phyloP scores from a whole-genome alignment of 2,888 invertebrate species.

The Phengaris alcon region DNA sequence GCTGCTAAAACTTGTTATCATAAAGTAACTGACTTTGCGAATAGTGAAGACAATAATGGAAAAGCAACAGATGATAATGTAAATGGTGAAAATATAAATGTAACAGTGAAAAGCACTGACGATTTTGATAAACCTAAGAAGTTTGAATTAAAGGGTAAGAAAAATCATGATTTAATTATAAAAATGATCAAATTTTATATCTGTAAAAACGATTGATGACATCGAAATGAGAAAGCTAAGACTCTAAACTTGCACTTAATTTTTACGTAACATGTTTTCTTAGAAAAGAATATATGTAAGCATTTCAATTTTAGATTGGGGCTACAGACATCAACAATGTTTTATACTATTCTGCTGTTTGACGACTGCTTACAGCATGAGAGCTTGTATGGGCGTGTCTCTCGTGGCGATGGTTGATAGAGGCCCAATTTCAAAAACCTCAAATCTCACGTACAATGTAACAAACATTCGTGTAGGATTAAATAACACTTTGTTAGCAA shows the following conservation, averaged over 20 bases:
- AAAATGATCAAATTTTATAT: no score
- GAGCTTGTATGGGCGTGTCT: slow-evolving; percentile 82
- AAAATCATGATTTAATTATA: background rate
- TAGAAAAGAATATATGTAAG: background rate
- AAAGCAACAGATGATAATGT: background rate
- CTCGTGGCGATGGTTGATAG: slow-evolving; percentile 80
- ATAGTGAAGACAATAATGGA: background rate
- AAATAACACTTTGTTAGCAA: background rate
- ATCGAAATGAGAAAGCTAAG: no score
- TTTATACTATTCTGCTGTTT: slow-evolving; percentile 78
- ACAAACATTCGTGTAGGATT: background rate
- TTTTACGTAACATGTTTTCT: background rate
- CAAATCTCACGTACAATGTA: background rate
- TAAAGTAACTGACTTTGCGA: background rate
- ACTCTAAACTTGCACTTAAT: background rate
- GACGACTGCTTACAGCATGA: slow-evolving; percentile 80
- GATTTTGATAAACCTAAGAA: background rate
- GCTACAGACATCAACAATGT: slow-evolving; percentile 79
- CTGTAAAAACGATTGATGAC: no score
- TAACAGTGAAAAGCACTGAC: background rate
- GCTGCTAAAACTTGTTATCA: background rate
- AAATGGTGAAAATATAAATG: background rate
- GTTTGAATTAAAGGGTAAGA: slow-evolving; percentile 10
- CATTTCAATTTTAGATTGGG: slow-evolving; percentile 52
- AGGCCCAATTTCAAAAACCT: background rate